Evolutionary conservation across 2,888 invertebrate genomes (phyloP).

Genomic region (Papilio gigon): DNA sequence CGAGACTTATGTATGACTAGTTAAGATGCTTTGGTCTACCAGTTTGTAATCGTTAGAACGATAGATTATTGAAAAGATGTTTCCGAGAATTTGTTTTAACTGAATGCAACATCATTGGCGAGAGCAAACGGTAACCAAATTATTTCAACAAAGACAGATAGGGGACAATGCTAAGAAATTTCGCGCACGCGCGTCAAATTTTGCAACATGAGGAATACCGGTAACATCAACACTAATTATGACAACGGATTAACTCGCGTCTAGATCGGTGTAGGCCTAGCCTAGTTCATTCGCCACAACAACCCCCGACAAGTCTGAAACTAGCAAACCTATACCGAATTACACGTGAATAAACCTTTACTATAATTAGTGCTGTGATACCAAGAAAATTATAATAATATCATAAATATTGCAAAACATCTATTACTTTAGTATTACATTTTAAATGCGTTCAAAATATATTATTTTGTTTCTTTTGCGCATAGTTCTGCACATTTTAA

Average conservation of each 20-base stretch:
- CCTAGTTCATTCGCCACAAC: no score
- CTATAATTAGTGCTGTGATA: no score
- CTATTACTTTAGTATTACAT: neutral
- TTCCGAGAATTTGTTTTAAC: neutral
- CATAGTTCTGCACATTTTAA: slow-evolving; percentile 7
- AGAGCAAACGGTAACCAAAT: slow-evolving; percentile 6
- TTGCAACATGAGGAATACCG: neutral
- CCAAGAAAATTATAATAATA: no score
- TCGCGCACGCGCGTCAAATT: neutral
- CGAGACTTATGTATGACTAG: neutral
- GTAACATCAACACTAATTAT: no score
- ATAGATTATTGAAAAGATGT: neutral
- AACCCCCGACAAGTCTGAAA: no score
- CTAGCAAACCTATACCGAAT: no score
- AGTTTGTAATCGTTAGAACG: neutral
- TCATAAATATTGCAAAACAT: neutral
- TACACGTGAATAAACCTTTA: no score
- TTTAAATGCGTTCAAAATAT: neutral
- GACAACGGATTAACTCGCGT: no score
- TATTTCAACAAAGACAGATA: neutral
- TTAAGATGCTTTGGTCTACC: neutral
- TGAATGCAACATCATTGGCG: neutral
- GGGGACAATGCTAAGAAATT: neutral
- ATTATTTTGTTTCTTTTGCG: neutral
- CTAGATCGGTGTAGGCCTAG: no score